Evolutionary conservation across 2,797 vertebrate species (phyloP), one percentile per base, ranked within the genome.

Genomic region (Sebastes umbrosus): DNA sequence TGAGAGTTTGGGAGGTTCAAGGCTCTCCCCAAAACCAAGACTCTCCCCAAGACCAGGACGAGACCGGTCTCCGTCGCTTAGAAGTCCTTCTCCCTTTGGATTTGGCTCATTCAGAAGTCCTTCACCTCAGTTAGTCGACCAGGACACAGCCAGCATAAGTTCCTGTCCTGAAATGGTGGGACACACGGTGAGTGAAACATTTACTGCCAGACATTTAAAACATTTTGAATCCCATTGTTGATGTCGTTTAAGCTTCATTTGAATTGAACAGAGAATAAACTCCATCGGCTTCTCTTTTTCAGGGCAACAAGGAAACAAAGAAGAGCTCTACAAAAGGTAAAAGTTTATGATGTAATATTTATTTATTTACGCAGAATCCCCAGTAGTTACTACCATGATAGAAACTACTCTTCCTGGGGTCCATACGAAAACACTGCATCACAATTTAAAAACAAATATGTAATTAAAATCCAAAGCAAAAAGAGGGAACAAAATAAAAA

Each of bases 141-240:
- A 75, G 67, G 83, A 88, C 1, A 87, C 81, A 8, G 60, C 65
- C 1, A 96, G 95, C 63, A 29, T 94, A 68, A 94, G 84, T 32
- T 96, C 95, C 76, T 94, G 90, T 57, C 93, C 96, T 60, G 95
- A 96, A 16, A 96, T 96, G 95, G 95, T 93, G 25, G 93, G 93
- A 71, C 89, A 92, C 62, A 92, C 66, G 85, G 95, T 96, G 82
- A 90, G 92, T 39, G 36, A 22, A 24, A 29, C 31, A 4, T 62
- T 24, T 34, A 4, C 3, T 8, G 6, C 10, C 10, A 69, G 6
- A 69, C n/a, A 62, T 52, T 24, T 63, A 1, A 18, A 6, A 34
- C n/a, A 27, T 3, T n/a, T 63, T 57, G 1, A 54, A 14, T 2
- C 20, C 29, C 22, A 57, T 3, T 57, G 4, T 18, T 39, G 8